phyloP scores from a whole-genome alignment of 2,797 vertebrate species.

The Enteromius mattozi region DNA sequence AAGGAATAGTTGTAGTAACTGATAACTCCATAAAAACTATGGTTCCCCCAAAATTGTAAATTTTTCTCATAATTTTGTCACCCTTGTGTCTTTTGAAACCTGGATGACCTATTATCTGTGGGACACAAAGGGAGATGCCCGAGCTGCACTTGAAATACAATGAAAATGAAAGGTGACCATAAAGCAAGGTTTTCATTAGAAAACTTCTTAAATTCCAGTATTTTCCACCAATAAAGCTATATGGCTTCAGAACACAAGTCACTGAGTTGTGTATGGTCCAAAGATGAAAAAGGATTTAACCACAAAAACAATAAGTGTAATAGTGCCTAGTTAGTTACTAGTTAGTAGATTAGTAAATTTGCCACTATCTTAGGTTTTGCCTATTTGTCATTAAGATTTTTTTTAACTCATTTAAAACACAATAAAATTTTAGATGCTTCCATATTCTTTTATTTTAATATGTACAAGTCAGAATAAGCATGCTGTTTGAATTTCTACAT shows the following conservation, averaged over 20 bases:
- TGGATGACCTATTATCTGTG: not conserved
- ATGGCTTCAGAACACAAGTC: not conserved
- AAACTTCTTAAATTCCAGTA: not conserved
- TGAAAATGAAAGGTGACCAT: not conserved
- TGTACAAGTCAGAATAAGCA: no score
- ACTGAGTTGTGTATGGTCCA: not conserved
- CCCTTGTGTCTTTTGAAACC: not conserved
- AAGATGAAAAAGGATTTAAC: no score
- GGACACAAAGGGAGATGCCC: not conserved
- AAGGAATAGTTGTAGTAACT: not conserved
- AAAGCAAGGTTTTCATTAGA: not conserved
- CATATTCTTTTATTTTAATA: no score
- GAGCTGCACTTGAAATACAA: not conserved
- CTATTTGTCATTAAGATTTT: no score
- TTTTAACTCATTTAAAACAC: no score
- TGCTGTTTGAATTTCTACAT: no score
- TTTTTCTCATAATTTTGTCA: not conserved
- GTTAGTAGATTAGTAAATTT: no score
- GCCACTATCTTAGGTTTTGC: no score
- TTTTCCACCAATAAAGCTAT: not conserved
- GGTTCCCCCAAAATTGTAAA: not conserved
- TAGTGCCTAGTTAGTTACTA: no score
- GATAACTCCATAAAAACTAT: not conserved
- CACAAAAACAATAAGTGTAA: no score
- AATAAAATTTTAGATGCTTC: no score